phyloP scores from a whole-genome alignment of 2,113 vertebrate genomes.

The Catharus bicknelli region DNA sequence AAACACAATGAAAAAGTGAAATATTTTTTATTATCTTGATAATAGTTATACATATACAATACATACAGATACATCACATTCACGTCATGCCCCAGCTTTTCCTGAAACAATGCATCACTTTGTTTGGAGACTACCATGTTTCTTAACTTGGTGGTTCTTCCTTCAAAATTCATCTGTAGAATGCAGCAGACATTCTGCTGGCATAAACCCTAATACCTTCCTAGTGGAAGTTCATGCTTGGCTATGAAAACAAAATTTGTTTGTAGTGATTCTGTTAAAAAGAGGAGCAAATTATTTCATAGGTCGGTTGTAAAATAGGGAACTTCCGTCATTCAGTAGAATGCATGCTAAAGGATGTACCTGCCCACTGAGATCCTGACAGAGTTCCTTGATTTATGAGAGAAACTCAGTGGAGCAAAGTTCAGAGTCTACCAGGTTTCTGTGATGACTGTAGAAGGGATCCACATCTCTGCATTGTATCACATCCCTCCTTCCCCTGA shows the following conservation, averaged over 20 bases:
- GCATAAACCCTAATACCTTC: not conserved
- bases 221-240: not conserved
- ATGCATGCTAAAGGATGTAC: not conserved
- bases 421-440: not conserved
- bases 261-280: not conserved
- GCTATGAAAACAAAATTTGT: not conserved
- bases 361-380: not conserved
- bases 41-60: not conserved
- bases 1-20: not conserved
- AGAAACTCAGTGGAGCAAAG: not conserved
- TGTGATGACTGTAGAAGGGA: not conserved
- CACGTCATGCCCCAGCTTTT: not conserved
- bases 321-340: not conserved
- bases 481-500: not conserved
- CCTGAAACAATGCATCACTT: not conserved
- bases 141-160: not conserved
- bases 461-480: not conserved
- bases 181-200: not conserved
- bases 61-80: not conserved
- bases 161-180: not conserved
- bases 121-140: not conserved
- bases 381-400: not conserved
- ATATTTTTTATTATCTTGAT: not conserved
- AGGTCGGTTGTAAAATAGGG: not conserved
- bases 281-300: not conserved